Percentiles rank a stretch among this genome's conserved stretches.
These are phyloP conservation scores for Toxonevra muliebris DNA, from an alignment of 2,888 invertebrate species.

Conservation along the genomic window DNA sequence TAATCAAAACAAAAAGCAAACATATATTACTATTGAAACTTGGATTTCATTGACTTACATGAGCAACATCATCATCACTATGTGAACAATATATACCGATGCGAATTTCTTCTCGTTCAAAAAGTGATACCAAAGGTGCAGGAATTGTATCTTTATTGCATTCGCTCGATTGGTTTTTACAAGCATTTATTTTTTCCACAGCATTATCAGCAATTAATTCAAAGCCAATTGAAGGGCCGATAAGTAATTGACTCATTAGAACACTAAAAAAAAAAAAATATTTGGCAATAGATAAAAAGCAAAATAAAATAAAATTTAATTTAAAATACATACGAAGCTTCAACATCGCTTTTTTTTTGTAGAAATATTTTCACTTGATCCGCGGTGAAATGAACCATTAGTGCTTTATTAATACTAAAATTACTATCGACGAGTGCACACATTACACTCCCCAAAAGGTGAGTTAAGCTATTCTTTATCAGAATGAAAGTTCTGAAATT, in stretches of 20 bases:
- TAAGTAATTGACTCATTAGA: constrained; percentile 54
- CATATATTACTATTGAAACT: neutral
- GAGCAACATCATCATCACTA: constrained; percentile 63
- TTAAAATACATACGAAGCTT: constrained; percentile 69
- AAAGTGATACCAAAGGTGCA: constrained; percentile 70
- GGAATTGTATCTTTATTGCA: constrained; percentile 42
- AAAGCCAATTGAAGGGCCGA: constrained; percentile 57
- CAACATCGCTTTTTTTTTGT: constrained; percentile 68
- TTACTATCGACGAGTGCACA: constrained; percentile 72
- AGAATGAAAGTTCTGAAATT: constrained; percentile 76
- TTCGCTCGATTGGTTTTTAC: constrained; percentile 47
- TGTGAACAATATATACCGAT: constrained; percentile 78
- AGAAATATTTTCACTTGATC: constrained; percentile 75
- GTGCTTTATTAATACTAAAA: constrained; percentile 73
- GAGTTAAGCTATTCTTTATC: constrained; percentile 77
- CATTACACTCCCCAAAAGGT: constrained; percentile 79
- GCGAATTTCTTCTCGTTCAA: constrained; percentile 73
- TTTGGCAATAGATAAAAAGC: neutral
- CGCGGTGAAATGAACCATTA: constrained; percentile 75
- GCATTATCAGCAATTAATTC: constrained; percentile 61
- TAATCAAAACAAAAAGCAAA: no score
- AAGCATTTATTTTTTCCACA: constrained; percentile 53
- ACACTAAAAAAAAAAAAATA: constrained; percentile 41
- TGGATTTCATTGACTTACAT: constrained; percentile 24
- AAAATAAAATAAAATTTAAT: neutral